These are phyloP conservation scores for Eupithecia centaureata DNA, from an alignment of 2,888 invertebrate species.

Conservation along the genomic window DNA sequence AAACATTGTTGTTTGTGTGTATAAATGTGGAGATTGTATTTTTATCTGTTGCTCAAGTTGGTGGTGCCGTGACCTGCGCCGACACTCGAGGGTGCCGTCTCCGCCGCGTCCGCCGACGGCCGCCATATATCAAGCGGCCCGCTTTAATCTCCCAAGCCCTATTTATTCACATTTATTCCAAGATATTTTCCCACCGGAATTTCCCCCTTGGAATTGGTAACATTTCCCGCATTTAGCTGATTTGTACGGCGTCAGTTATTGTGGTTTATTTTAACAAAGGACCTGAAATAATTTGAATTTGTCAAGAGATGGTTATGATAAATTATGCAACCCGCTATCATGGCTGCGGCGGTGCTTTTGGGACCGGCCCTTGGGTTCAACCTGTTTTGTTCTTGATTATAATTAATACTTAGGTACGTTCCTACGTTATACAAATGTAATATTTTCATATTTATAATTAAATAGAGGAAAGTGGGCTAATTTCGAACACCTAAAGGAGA, in stretches of 20 bases:
- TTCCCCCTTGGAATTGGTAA: conserved; percentile 76
- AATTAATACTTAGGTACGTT: conserved; percentile 8
- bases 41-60: conserved; percentile 58
- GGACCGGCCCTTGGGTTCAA: conserved; percentile 40
- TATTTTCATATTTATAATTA: neutral
- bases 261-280: conserved; percentile 71
- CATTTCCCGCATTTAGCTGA: conserved; percentile 75
- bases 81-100: conserved; percentile 55
- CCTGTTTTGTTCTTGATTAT: conserved; percentile 45
- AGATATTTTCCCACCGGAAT: conserved; percentile 79
- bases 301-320: conserved; percentile 62
- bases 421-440: neutral
- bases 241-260: conserved; percentile 72
- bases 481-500: too few relatives aligned
- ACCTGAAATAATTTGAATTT: conserved; percentile 64
- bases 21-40: conserved; percentile 55
- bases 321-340: conserved; percentile 55
- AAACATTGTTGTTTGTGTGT: conserved; percentile 37
- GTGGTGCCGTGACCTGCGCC: conserved; percentile 46
- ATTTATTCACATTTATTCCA: conserved; percentile 80
- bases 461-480: too few relatives aligned
- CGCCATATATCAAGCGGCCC: conserved; percentile 72
- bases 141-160: conserved; percentile 79
- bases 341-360: conserved; percentile 37
- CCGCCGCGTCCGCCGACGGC: conserved; percentile 44